Conservation (phyloP, 2,888 invertebrate genomes). For the Limenitis camilla region DNA sequence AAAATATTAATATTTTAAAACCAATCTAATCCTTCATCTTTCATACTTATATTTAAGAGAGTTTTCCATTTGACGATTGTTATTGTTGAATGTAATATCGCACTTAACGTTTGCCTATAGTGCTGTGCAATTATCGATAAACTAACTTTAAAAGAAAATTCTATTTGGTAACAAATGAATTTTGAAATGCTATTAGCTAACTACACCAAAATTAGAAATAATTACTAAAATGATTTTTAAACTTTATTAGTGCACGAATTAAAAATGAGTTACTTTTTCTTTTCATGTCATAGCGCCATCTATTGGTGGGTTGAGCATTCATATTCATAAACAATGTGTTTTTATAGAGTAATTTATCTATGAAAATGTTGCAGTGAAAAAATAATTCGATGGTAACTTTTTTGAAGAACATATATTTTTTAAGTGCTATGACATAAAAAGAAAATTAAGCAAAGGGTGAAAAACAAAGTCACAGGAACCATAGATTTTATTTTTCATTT, state of each 20-base stretch:
- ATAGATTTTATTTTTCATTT: conserved; percentile 34
- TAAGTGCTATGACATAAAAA: conserved; percentile 5
- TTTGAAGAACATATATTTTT: neutral
- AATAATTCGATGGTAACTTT: neutral
- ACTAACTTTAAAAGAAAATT: conserved; percentile 33
- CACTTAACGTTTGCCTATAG: conserved; percentile 40
- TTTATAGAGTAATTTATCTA: too few species aligned
- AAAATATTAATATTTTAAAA: too few species aligned
- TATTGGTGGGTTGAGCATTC: conserved; percentile 14
- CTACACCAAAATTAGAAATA: conserved; percentile 36
- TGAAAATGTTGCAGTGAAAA: neutral
- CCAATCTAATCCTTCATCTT: too few species aligned
- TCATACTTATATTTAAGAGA: neutral
- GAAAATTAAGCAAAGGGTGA: conserved; percentile 1
- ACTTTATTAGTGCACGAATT: neutral
- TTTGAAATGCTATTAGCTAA: conserved; percentile 34
- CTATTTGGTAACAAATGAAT: conserved; percentile 42
- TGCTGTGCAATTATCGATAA: conserved; percentile 36
- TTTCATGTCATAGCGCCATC: conserved; percentile 6
- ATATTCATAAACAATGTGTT: neutral
- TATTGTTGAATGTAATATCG: neutral
- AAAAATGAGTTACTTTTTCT: neutral
- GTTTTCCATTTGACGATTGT: neutral
- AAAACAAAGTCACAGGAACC: conserved; percentile 37
- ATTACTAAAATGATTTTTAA: conserved; percentile 2